A percentile compares a stretch with the other conserved stretches of the same genome.
phyloP scores from a whole-genome alignment of 2,888 invertebrate species.

The Hirtodrosophila cameraria region DNA sequence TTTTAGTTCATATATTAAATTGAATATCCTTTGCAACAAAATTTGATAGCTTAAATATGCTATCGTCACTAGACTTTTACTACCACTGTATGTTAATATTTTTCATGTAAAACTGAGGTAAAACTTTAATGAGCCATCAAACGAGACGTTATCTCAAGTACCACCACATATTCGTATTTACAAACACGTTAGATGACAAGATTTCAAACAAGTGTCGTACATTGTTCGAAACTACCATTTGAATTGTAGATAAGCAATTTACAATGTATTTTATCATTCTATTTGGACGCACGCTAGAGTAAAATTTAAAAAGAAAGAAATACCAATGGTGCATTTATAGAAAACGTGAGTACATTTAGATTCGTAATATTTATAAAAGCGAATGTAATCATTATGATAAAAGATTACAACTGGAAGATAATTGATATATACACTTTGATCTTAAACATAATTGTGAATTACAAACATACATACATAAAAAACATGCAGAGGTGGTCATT shows the following conservation, averaged over 20 bases:
- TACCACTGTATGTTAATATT: no score
- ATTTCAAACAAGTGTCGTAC: constrained; percentile 41
- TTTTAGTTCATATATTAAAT: no score
- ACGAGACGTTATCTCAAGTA: constrained; percentile 28
- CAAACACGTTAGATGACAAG: constrained; percentile 14
- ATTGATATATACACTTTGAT: constrained; percentile 59
- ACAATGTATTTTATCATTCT: constrained; percentile 4
- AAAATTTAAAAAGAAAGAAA: constrained; percentile 1
- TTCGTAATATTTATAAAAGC: constrained; percentile 64
- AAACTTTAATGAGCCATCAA: background rate
- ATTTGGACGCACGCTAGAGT: constrained; percentile 2
- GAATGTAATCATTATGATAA: constrained; percentile 37
- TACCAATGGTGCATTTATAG: constrained; percentile 6
- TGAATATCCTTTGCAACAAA: no score
- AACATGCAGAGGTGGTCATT: constrained; percentile 43
- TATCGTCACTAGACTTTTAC: no score
- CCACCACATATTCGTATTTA: background rate
- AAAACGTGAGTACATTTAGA: constrained; percentile 23
- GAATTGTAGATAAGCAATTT: constrained; percentile 29
- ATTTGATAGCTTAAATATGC: no score
- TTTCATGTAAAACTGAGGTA: background rate
- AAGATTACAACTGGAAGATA: constrained; percentile 66
- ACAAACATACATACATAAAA: constrained; percentile 35
- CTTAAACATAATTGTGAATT: constrained; percentile 63
- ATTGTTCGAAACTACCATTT: constrained; percentile 22